phyloP scores from a whole-genome alignment of 2,888 invertebrate species.

The Sesamia inferens region DNA sequence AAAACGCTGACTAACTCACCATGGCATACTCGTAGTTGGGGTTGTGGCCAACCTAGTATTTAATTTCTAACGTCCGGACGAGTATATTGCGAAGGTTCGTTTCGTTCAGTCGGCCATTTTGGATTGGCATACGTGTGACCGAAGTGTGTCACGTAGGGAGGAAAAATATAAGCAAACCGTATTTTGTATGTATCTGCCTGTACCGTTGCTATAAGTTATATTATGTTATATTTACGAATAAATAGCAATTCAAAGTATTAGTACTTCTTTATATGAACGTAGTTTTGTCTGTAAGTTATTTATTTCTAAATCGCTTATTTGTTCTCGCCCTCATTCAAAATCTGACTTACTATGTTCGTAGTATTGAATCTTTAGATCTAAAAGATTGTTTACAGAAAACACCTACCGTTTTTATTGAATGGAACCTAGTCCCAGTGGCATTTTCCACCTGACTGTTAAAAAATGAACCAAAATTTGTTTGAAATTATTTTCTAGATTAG shows the following conservation, averaged over 20 bases:
- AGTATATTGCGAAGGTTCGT: conserved; percentile 21
- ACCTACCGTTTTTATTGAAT: no score
- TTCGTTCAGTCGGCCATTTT: conserved; percentile 22
- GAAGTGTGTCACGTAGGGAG: conserved; percentile 31
- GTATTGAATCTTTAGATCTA: neutral
- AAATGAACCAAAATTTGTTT: neutral
- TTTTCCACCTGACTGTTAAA: neutral
- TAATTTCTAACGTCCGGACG: conserved; percentile 28
- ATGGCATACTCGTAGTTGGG: neutral
- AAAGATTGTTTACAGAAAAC: neutral
- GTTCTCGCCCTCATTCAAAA: neutral
- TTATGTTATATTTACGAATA: neutral
- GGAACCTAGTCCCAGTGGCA: neutral
- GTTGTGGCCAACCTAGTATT: conserved; percentile 18
- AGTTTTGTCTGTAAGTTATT: neutral
- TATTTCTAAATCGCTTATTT: neutral
- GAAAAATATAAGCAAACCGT: conserved; percentile 9
- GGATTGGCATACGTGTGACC: conserved; percentile 32
- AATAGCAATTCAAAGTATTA: neutral
- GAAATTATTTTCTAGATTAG: no score
- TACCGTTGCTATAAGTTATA: neutral
- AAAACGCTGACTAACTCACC: conserved; percentile 22
- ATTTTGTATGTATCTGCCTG: neutral
- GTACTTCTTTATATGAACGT: no score
- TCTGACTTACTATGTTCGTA: neutral